Evolutionary conservation across 2,888 invertebrate genomes (phyloP).

Genomic region (Tetanocera ferruginea): DNA sequence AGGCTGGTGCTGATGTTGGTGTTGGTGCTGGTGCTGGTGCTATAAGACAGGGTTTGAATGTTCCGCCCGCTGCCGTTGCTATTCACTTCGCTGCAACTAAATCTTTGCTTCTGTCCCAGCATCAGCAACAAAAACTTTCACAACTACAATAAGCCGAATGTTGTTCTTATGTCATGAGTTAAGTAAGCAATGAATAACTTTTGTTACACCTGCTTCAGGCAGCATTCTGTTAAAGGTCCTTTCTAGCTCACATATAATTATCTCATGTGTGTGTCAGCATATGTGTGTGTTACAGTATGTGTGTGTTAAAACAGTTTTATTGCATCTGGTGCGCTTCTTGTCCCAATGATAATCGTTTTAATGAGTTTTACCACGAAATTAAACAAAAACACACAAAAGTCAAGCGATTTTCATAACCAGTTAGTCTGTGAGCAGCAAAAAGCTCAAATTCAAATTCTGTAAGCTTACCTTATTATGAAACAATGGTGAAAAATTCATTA

Average conservation of each 20-base stretch:
- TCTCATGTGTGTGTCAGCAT: background rate
- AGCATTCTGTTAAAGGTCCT: background rate
- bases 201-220: slow-evolving; percentile 27
- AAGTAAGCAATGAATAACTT: slow-evolving; percentile 38
- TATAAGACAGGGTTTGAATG: no score
- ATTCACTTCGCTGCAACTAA: no score
- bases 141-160: slow-evolving; percentile 22
- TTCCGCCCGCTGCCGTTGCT: no score
- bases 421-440: no score
- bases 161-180: slow-evolving; percentile 24
- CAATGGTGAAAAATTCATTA: no score
- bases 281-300: slow-evolving; percentile 7
- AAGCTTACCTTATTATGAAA: no score
- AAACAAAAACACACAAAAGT: slow-evolving; percentile 5
- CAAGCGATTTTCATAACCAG: background rate
- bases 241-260: background rate
- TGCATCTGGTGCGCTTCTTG: slow-evolving; percentile 21
- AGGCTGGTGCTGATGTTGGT: background rate
- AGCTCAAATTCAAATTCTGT: no score
- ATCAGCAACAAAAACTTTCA: background rate
- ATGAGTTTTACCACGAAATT: slow-evolving; percentile 34
- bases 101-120: background rate
- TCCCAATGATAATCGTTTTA: slow-evolving; percentile 25
- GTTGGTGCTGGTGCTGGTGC: no score
- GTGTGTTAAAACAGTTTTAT: background rate